These are phyloP conservation scores for Plagodis dolabraria DNA, from an alignment of 2,888 invertebrate genomes.

Conservation along the genomic window DNA sequence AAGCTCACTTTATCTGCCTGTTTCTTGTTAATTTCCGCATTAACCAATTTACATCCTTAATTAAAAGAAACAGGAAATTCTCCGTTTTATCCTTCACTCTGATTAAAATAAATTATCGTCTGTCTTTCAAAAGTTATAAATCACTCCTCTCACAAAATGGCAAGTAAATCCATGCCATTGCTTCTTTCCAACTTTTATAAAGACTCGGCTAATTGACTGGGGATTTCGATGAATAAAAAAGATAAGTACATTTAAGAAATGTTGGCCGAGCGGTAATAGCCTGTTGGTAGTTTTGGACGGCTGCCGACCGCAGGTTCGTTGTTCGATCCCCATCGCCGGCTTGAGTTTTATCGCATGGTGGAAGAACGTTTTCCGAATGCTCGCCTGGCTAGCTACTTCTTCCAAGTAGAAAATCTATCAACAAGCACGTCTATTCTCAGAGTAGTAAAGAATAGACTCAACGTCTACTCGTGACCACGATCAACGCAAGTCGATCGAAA, in stretches of 20 bases:
- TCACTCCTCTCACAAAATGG: constrained; percentile 14
- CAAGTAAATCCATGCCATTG: constrained; percentile 21
- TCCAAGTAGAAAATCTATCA: no score
- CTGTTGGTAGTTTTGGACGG: no score
- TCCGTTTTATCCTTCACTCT: constrained; percentile 7
- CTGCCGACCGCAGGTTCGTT: no score
- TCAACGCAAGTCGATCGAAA: no score
- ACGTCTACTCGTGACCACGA: no score
- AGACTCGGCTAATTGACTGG: constrained; percentile 18
- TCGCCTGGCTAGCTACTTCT: no score
- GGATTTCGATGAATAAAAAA: background rate
- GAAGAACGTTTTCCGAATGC: no score
- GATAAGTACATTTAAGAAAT: background rate
- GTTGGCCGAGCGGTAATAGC: background rate
- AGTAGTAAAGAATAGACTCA: no score
- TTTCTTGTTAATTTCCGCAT: background rate
- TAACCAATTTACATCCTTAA: background rate
- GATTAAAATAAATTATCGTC: constrained; percentile 22
- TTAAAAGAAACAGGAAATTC: constrained; percentile 13
- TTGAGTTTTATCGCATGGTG: no score
- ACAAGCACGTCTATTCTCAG: no score
- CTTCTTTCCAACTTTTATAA: constrained; percentile 22
- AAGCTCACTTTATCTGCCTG: no score
- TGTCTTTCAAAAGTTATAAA: constrained; percentile 18
- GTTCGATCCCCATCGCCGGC: no score